Evolutionary conservation across 92 coral and sea anemone species (phyloP).

Genomic region (Pocillopora meandrina): DNA sequence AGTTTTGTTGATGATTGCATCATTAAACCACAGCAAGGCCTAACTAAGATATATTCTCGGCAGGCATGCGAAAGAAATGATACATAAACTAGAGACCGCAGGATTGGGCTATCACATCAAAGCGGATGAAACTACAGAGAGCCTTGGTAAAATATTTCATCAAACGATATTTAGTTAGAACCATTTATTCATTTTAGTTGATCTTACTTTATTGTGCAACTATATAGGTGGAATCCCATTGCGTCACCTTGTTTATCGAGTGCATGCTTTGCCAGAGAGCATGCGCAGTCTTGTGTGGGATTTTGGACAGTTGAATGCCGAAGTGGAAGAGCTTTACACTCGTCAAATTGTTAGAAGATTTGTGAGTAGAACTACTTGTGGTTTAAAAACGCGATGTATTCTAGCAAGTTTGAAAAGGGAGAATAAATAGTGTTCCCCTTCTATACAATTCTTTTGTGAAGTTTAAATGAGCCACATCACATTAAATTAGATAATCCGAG

Average conservation of each 20-base stretch:
- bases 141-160: constrained; percentile 57
- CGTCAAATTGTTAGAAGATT: constrained; percentile 73
- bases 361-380: constrained; percentile 34
- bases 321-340: constrained; percentile 71
- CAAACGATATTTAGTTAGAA: neutral
- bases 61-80: constrained; percentile 86
- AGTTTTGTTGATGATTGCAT: neutral
- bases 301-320: constrained; percentile 80
- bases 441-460: no score
- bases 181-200: neutral
- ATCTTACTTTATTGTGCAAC: neutral
- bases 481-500: no score
- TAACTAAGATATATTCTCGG: neutral
- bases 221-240: constrained; percentile 66
- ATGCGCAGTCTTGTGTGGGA: constrained; percentile 89
- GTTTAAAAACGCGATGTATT: no score
- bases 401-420: no score
- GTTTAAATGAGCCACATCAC: no score
- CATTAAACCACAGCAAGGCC: neutral
- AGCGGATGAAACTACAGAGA: constrained; percentile 71
- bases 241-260: constrained; percentile 85
- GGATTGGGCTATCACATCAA: constrained; percentile 85
- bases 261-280: constrained; percentile 79
- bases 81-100: constrained; percentile 81
- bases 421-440: no score